Base-by-base conservation (phyloP, 2,888 invertebrate species). In the Sinotaia quadrata region DNA sequence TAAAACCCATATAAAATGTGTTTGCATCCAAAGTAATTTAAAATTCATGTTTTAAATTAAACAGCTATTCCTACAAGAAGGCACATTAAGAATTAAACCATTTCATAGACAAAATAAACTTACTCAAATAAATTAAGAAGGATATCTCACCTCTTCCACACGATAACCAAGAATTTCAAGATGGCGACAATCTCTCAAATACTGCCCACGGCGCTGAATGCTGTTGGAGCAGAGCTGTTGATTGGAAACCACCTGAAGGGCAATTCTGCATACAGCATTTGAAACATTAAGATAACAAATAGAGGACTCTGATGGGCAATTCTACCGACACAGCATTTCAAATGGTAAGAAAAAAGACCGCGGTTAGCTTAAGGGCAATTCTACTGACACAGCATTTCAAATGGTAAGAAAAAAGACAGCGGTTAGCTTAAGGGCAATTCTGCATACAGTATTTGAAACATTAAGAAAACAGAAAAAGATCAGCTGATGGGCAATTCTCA, bases 101-200 rank as follows among this genome's bases (percentile, higher is more conserved):
- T 0, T n/a, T 41, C 10, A 12, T 41, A 18, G 8, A 18, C 41
- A 12, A 12, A 8, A 41, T 12, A 41, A 41, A 41, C 41, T 41
- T 12, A 41, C 18, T 12, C 8, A 12, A 18, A 31, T 18, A 57
- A 2, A 52, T 7, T 8, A 18, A 21, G 12, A 33, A 21, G 21
- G 3, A 34, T 3, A 15, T 41, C 67, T 47, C 34, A 70, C 70
- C 70, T 62, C 41, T 44, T 67, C 58, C 41, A 70, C 70, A n/a
- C 61, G 36, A 41, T 70, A 70, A n/a, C 67, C 70, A 8, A 70
- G 58, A 0, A 70, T 70, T 31, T 70, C 57, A 61, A 70, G 51
- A 47, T 70, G 70, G 12, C 67, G 58, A 24, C 37, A 37, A 31
- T 67, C 58, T 5, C 67, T 21, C 59, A 49, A 60, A 36, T 37